These are phyloP conservation scores for Microplitis mediator DNA, from an alignment of 1,140 invertebrate species.

Conservation along the genomic window DNA sequence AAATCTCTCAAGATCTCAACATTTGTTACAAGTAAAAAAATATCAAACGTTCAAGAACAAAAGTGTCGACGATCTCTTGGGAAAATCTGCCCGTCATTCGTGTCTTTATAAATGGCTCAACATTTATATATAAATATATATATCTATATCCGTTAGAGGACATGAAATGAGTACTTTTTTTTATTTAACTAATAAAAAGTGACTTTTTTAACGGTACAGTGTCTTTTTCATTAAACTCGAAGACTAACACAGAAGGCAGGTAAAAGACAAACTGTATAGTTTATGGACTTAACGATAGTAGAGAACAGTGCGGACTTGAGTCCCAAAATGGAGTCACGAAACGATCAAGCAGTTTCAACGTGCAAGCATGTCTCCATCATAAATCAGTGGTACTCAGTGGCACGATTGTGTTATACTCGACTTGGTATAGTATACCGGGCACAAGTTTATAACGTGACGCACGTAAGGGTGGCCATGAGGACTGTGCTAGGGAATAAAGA, in stretches of 20 bases:
- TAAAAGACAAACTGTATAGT: not conserved
- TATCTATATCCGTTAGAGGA: not conserved
- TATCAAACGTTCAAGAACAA: not conserved
- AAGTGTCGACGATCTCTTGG: conserved; percentile 19
- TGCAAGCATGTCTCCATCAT: conserved; percentile 47
- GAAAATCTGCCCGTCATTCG: conserved; percentile 19
- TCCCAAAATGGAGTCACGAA: conserved; percentile 42
- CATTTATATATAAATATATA: not conserved
- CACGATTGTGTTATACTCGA: conserved; percentile 26
- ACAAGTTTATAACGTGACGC: conserved; percentile 51
- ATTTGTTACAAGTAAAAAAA: conserved; percentile 8
- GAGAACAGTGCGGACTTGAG: not conserved
- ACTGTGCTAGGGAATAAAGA: not conserved
- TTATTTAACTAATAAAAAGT: not conserved
- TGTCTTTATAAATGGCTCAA: conserved; percentile 2
- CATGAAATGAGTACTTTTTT: conserved; percentile 4
- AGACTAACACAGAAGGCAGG: not conserved
- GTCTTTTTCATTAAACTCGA: too few relatives aligned
- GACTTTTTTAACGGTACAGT: not conserved
- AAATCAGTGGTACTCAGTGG: conserved; percentile 48
- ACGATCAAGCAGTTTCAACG: conserved; percentile 44
- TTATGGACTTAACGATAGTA: not conserved
- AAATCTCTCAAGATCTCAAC: conserved; percentile 6
- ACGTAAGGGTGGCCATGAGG: conserved; percentile 8
- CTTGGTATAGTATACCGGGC: not conserved